These are phyloP conservation scores for Zosterops hypoxanthus DNA, from an alignment of 2,113 vertebrate species.

Conservation along the genomic window DNA sequence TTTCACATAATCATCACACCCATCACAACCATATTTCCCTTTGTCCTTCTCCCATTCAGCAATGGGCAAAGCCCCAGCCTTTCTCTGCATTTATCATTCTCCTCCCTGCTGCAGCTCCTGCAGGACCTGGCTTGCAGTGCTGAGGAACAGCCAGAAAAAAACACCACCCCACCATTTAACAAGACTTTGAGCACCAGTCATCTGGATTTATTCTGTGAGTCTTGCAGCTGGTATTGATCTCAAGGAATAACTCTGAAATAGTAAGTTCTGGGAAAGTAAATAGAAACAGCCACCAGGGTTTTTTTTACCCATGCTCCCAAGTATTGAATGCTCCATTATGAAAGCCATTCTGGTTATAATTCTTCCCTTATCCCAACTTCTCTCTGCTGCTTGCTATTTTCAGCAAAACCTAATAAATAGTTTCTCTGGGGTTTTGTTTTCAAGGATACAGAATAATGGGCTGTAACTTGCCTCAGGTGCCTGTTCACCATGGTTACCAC, in stretches of 20 bases:
- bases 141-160: neutral
- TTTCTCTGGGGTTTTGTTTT: slow-evolving; percentile 10
- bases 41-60: neutral
- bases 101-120: neutral
- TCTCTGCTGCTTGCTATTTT: slow-evolving; percentile 2
- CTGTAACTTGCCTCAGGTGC: neutral
- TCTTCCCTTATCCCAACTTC: slow-evolving; percentile 15
- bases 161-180: neutral
- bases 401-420: slow-evolving; percentile 6
- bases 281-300: neutral
- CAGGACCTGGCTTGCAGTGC: neutral
- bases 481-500: neutral
- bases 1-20: neutral
- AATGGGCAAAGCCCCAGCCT: neutral
- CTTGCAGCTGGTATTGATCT: slow-evolving; percentile 21
- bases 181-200: neutral
- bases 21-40: neutral
- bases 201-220: neutral
- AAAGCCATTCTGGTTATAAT: neutral
- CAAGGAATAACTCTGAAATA: slow-evolving; percentile 3
- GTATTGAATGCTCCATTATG: neutral
- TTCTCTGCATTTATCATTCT: neutral
- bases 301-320: neutral
- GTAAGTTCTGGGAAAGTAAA: slow-evolving; percentile 5
- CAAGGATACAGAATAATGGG: neutral